Evolutionary conservation across 2,113 vertebrate genomes (phyloP), one percentile per base, ranked within the genome.

Genomic region (Pangasianodon hypophthalmus): DNA sequence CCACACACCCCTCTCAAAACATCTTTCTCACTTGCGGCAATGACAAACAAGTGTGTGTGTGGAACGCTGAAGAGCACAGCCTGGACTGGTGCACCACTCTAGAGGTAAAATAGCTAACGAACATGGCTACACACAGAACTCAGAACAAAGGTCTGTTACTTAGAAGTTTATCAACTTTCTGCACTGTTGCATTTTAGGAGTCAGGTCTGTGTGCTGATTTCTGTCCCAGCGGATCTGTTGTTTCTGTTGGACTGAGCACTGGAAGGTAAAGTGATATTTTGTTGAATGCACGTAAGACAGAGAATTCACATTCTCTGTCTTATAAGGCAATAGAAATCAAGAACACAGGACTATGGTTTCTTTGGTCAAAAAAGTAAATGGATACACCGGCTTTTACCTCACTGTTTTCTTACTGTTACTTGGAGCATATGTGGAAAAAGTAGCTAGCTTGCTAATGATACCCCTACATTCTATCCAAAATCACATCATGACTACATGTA

Each of bases 131-230:
- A 85, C 3, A 37, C 77, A 60, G 7, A 83, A 14, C 24, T 56
- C 19, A 60, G 13, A 2, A 6, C 4, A 32, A 46, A 54, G 48
- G 1, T 19, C 4, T 80, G 58, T 56, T 44, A 52, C 50, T 52
- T 54, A 37, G 9, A 86, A 0, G 32, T 80, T 24, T 44, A n/a
- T 81, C 16, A 4, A 69, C 16, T 58, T 77, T 77, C 41, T 13
- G 16, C 26, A n/a, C 62, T 81, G 41, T 46, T 87, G 13, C 29
- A 4, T 91, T 32, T n/a, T 90, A 98, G 97, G 97, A 98, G 89
- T 97, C 96, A 0, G 97, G 97, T 3, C 89, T 98, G 90, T 98
- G 97, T 93, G 97, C 97, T 29, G 97, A 96, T 84, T 98, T 98
- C 95, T 97, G 97, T 77, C 97, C 97, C 0, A 96, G 94, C 14